These are phyloP conservation scores for Pachycephala philippinensis DNA, from an alignment of 2,113 vertebrate species.

Conservation along the genomic window DNA sequence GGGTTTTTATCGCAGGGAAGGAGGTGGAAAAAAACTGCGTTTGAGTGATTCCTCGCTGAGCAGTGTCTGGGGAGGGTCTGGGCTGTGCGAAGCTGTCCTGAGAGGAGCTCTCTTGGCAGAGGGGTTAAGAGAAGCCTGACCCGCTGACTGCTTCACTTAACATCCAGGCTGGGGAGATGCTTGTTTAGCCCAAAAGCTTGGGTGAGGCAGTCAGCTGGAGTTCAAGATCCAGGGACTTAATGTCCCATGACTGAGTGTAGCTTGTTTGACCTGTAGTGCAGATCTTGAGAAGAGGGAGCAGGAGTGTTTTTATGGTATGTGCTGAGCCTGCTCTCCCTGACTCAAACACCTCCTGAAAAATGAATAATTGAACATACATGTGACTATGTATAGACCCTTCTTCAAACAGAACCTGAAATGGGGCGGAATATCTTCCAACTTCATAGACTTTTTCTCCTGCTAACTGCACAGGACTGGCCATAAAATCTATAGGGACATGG, in stretches of 20 bases:
- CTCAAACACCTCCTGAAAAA: conserved; percentile 46
- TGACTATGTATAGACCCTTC: conserved; percentile 18
- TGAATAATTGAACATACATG: conserved; percentile 51
- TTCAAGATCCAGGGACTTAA: conserved; percentile 54
- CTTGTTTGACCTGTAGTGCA: conserved; percentile 37
- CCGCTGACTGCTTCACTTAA: background rate
- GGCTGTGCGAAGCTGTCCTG: background rate
- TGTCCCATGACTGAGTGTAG: conserved; percentile 46
- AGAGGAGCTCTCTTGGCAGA: conserved; percentile 34
- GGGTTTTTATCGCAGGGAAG: background rate
- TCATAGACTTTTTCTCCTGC: background rate
- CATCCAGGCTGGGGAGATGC: conserved; percentile 22
- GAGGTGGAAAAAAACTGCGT: background rate
- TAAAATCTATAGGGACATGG: background rate
- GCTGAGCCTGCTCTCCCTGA: conserved; percentile 56
- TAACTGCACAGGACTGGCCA: background rate
- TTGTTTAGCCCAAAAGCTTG: conserved; percentile 18
- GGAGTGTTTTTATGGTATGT: conserved; percentile 42
- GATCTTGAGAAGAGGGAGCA: conserved; percentile 13
- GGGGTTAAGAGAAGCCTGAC: conserved; percentile 15
- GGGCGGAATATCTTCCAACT: background rate
- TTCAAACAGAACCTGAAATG: conserved; percentile 9
- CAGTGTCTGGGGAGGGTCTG: background rate
- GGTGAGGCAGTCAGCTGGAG: conserved; percentile 50
- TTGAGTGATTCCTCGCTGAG: background rate